Evolutionary conservation across 1,140 invertebrate genomes (phyloP).

Genomic region (Drosophila tani): DNA sequence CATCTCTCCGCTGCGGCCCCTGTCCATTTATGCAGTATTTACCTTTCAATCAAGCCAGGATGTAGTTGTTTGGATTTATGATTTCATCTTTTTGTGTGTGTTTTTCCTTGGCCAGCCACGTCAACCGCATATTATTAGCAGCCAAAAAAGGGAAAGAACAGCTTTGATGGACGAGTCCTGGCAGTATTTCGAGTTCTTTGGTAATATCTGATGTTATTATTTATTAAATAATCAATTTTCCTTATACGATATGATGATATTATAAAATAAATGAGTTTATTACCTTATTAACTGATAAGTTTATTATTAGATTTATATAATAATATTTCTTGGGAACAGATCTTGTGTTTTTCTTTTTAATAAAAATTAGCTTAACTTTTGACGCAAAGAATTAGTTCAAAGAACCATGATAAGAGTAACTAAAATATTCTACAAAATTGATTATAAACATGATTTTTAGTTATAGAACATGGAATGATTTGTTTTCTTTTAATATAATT

Average conservation of each 20-base stretch:
- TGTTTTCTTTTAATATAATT: too few relatives aligned
- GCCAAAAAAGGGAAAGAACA: background rate
- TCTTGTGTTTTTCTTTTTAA: too few relatives aligned
- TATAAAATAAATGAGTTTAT: too few relatives aligned
- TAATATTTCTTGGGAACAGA: too few relatives aligned
- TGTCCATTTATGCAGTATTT: conserved; percentile 58
- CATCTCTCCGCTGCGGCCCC: background rate
- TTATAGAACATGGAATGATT: too few relatives aligned
- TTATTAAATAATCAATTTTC: background rate
- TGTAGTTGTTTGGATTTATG: conserved; percentile 60
- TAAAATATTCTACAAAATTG: background rate
- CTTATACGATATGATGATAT: too few relatives aligned
- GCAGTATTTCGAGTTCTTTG: background rate
- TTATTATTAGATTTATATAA: too few relatives aligned
- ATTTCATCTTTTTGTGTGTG: conserved; percentile 45
- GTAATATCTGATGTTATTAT: background rate
- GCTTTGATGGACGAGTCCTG: background rate
- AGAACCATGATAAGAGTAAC: too few relatives aligned
- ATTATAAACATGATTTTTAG: too few relatives aligned
- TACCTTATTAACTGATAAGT: too few relatives aligned
- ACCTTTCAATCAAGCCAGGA: conserved; percentile 75
- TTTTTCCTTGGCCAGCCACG: conserved; percentile 54
- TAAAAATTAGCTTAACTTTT: too few relatives aligned
- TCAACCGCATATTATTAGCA: conserved; percentile 71
- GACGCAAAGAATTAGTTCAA: too few relatives aligned